These are phyloP conservation scores for Eulemur macaco DNA, from an alignment of 2,113 vertebrate species.

Conservation along the genomic window DNA sequence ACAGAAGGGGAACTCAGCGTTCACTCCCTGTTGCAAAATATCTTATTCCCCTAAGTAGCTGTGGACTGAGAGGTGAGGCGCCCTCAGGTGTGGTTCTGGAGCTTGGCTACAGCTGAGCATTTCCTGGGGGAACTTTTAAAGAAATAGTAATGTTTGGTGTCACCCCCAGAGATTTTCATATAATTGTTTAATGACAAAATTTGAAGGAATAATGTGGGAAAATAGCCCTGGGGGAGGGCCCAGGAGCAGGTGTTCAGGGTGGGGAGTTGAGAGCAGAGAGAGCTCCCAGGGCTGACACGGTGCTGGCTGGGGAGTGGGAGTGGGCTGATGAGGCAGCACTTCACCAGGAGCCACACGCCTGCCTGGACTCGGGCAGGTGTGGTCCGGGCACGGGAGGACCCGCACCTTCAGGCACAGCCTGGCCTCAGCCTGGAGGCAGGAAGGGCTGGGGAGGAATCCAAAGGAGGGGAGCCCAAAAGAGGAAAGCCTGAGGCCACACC, in stretches of 20 bases:
- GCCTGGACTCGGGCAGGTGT: too few species aligned
- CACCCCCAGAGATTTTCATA: neutral
- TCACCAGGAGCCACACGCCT: neutral
- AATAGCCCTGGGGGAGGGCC: neutral
- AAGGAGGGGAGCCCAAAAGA: neutral
- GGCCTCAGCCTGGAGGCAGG: neutral
- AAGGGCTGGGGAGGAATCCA: neutral
- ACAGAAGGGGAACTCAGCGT: slow-evolving; percentile 55
- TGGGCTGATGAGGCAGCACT: neutral
- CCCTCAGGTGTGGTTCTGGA: neutral
- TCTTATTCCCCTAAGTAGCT: neutral
- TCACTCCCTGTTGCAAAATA: slow-evolving; percentile 55
- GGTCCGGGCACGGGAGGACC: neutral
- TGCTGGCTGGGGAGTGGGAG: neutral
- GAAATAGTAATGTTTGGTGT: neutral
- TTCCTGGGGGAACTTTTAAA: neutral
- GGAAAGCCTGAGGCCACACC: neutral
- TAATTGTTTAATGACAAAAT: neutral
- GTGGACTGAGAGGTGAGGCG: neutral
- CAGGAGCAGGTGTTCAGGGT: neutral
- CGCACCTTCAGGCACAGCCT: neutral
- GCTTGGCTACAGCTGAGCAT: neutral
- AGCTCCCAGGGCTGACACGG: neutral
- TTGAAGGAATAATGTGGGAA: slow-evolving; percentile 3
- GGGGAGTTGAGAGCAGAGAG: neutral